phyloP scores from a whole-genome alignment of 2,797 vertebrate species.

The Megaceryle alcyon region DNA sequence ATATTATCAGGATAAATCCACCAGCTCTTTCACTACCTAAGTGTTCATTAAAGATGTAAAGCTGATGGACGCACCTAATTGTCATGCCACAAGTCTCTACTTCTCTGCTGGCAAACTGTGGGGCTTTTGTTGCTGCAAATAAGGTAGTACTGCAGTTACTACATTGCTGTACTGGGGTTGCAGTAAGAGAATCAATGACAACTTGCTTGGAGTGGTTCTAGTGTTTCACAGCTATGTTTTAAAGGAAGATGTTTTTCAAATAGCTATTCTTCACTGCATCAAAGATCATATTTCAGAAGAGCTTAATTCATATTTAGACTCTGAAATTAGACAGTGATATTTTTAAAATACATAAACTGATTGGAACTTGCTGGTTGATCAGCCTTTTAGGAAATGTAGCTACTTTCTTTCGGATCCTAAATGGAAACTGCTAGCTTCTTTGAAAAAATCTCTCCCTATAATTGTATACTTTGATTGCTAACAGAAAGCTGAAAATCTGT shows the following conservation, averaged over 20 bases:
- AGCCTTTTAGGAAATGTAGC: neutral
- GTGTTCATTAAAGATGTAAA: neutral
- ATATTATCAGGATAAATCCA: neutral
- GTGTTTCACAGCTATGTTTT: neutral
- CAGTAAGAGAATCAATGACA: neutral
- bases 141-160: neutral
- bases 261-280: neutral
- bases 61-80: neutral
- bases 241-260: neutral
- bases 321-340: neutral
- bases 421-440: neutral
- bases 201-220: neutral
- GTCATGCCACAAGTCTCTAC: neutral
- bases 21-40: neutral
- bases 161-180: neutral
- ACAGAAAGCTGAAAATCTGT: neutral
- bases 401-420: neutral
- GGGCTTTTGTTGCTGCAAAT: neutral
- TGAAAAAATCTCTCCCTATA: neutral
- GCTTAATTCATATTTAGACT: neutral
- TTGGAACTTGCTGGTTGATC: neutral
- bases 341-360: neutral
- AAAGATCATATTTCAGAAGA: neutral
- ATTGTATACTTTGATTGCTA: constrained; percentile 1
- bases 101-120: neutral